A percentile compares a stretch with the other conserved stretches of the same genome.
phyloP scores from a whole-genome alignment of 1,140 invertebrate species.

The Cydia fagiglandana region DNA sequence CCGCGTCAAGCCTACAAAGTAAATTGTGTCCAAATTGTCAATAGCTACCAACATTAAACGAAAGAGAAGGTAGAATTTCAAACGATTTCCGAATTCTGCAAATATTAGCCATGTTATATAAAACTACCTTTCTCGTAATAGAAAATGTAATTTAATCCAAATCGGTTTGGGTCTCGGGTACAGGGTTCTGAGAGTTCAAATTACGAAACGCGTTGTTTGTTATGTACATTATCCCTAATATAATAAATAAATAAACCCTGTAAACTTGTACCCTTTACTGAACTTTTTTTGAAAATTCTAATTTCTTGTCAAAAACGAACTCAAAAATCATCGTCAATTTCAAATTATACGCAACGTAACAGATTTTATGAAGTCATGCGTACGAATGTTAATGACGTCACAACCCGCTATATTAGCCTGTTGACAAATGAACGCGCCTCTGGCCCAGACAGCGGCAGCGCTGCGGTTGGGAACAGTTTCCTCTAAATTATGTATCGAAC shows the following conservation, averaged over 20 bases:
- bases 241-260: not conserved
- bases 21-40: not conserved
- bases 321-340: too few species aligned
- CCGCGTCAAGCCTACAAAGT: too few species aligned
- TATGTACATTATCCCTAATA: not conserved
- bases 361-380: slow-evolving; percentile 12
- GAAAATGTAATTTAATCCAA: slow-evolving; percentile 22
- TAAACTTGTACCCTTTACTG: too few species aligned
- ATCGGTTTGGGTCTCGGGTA: slow-evolving; percentile 1
- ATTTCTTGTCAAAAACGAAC: too few species aligned
- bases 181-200: not conserved
- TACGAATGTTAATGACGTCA: slow-evolving; percentile 38
- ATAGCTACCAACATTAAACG: not conserved
- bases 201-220: slow-evolving; percentile 18
- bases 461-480: slow-evolving; percentile 34
- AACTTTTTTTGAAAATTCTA: too few species aligned
- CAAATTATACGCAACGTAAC: not conserved
- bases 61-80: not conserved
- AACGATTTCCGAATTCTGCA: slow-evolving; percentile 1
- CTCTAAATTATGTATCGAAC: slow-evolving; percentile 43
- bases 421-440: slow-evolving; percentile 48
- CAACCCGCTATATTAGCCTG: slow-evolving; percentile 23
- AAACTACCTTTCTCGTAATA: not conserved
- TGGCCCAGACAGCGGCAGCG: slow-evolving; percentile 46
- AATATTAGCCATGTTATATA: slow-evolving; percentile 17